Conservation (phyloP, 2,888 invertebrate genomes). For the Chrysolina haemoptera region DNA sequence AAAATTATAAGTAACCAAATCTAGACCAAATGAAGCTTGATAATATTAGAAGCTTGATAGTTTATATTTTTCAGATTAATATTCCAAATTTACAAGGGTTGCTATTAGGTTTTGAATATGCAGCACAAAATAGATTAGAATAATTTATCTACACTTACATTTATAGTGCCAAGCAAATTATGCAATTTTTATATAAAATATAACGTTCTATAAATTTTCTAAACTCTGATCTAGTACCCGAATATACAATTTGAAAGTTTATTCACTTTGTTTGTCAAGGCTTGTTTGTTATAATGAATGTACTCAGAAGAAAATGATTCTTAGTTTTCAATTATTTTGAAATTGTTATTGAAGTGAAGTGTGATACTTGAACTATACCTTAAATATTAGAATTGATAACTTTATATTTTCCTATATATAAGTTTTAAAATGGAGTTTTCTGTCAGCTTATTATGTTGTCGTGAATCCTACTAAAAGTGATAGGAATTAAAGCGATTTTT, state of each 20-base stretch:
- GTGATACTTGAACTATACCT: not conserved
- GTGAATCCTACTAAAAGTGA: too few relatives aligned
- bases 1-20: not conserved
- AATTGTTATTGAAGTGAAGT: not conserved
- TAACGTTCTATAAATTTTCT: conserved; percentile 26
- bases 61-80: not conserved
- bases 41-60: not conserved
- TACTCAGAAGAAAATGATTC: not conserved
- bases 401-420: too few relatives aligned
- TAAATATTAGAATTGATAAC: too few relatives aligned
- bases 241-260: conserved; percentile 2
- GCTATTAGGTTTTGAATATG: not conserved
- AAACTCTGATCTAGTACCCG: conserved; percentile 10
- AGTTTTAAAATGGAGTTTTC: too few relatives aligned
- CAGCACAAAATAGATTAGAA: conserved; percentile 12
- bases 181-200: conserved; percentile 26
- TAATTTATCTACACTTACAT: conserved; percentile 13
- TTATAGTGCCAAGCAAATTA: conserved; percentile 29
- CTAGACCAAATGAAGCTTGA: not conserved
- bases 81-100: not conserved
- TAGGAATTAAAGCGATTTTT: too few relatives aligned
- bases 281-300: not conserved
- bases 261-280: not conserved
- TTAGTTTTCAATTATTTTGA: not conserved
- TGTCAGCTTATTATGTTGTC: too few relatives aligned